Evolutionary conservation across 1,140 invertebrate genomes (phyloP).

Genomic region (Hestina assimilis): DNA sequence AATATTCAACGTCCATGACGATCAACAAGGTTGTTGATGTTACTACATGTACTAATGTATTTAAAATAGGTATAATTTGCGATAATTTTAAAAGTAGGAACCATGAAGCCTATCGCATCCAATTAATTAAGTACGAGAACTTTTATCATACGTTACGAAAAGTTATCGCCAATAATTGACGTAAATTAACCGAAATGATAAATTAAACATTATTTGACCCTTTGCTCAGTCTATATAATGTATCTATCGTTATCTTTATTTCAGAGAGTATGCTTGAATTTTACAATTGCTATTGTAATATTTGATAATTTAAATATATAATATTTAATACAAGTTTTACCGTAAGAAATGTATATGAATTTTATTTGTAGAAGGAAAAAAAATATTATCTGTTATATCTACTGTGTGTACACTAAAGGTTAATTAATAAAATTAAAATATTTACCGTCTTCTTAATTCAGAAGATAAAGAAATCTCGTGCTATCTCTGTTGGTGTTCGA

Average conservation of each 20-base stretch:
- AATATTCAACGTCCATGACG: neutral
- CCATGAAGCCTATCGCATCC: too few species aligned
- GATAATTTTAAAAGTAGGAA: too few species aligned
- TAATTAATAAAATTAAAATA: constrained; percentile 46
- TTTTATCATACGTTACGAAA: neutral
- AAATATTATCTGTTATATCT: too few species aligned
- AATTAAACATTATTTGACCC: constrained; percentile 33
- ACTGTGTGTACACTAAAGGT: too few species aligned
- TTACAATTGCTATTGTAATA: too few species aligned
- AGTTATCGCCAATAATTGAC: constrained; percentile 43
- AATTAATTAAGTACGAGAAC: neutral
- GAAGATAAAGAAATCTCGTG: constrained; percentile 38
- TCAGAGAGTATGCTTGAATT: too few species aligned
- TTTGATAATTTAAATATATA: too few species aligned
- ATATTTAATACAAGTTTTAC: too few species aligned
- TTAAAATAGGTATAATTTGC: too few species aligned
- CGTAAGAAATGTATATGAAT: too few species aligned
- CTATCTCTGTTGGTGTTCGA: constrained; percentile 72
- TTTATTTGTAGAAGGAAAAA: too few species aligned
- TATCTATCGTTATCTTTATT: neutral
- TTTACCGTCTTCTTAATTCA: constrained; percentile 65
- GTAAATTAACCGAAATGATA: constrained; percentile 43
- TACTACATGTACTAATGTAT: too few species aligned
- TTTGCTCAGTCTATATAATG: neutral
- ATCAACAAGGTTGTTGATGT: neutral